phyloP scores from a whole-genome alignment of 2,888 invertebrate genomes.

The Lasioglossum calceatum region DNA sequence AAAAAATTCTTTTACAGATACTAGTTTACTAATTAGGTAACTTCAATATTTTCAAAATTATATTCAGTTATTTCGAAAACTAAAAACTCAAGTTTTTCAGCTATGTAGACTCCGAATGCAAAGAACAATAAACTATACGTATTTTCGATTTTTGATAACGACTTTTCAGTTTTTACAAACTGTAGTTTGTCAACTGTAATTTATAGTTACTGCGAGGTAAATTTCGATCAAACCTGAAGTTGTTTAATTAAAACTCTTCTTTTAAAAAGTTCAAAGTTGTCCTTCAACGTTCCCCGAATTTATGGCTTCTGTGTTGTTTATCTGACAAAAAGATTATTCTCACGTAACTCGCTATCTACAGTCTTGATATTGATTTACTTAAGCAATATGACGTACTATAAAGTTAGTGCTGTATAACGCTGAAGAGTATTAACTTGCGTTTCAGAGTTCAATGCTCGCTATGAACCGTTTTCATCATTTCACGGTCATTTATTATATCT shows the following conservation, averaged over 20 bases:
- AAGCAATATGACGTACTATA: neutral
- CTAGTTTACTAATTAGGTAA: neutral
- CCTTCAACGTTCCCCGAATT: neutral
- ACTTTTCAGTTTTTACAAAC: too few species aligned
- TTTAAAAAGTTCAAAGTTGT: neutral
- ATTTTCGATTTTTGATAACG: neutral
- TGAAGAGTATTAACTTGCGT: neutral
- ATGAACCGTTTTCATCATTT: neutral
- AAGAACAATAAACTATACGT: neutral
- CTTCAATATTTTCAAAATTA: neutral
- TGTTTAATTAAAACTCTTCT: neutral
- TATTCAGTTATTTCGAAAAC: neutral
- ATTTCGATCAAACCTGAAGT: neutral
- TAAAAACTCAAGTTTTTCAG: neutral
- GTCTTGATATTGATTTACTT: conserved; percentile 5
- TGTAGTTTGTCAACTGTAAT: neutral
- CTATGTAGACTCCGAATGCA: neutral
- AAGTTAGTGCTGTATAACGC: neutral
- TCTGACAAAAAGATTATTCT: conserved; percentile 1
- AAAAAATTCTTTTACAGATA: neutral
- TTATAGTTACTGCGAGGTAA: neutral
- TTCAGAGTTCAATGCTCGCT: neutral
- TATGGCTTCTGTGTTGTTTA: conserved; percentile 17
- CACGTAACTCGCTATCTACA: conserved; percentile 4
- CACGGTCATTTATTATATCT: neutral